Evolutionary conservation across 2,113 vertebrate species (phyloP), one percentile per base, ranked within the genome.

Genomic region (Dromiciops gliroides): DNA sequence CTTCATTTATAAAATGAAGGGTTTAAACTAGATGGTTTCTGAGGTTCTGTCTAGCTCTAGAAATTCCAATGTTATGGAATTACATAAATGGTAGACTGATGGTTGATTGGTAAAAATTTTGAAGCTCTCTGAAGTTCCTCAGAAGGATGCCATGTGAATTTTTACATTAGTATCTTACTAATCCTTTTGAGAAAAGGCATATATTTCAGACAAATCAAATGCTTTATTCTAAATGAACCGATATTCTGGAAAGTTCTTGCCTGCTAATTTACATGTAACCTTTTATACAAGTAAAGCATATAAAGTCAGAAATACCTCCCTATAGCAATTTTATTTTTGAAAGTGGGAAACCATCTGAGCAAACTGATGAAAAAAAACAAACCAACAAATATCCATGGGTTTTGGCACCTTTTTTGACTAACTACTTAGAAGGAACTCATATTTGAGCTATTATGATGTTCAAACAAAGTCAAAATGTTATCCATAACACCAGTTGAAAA

Each of bases 401-500:
- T 56, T 37, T 95, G 16, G 60, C 49, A 24, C 83, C 96, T 92
- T 93, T 97, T 96, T 96, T 98, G 96, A 97, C 93, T 96, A 94
- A 97, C 97, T 96, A 95, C 93, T 96, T 90, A 97, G 95, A 94
- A 67, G 97, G 89, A 89, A 48, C 93, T 0, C 95, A 0, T 93
- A n/a, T 93, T 93, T 97, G 11, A 19, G 89, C 53, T 47, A 51
- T 24, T 51, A 60, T 95, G 92, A 50, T 95, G 49, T 51, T 93
- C 89, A 93, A 89, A 44, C 10, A 0, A 92, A 97, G 53, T 97
- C 91, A 97, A 60, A 97, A 92, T 83, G 95, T 94, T 94, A 95
- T 97, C 98, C 96, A 97, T 96, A 89, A 96, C 52, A 88, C 90
- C 96, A 96, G 95, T 97, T 5, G 95, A 95, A 95, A 97, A 96